phyloP scores from a whole-genome alignment of 2,797 vertebrate species.

The Ceyx erithaca region DNA sequence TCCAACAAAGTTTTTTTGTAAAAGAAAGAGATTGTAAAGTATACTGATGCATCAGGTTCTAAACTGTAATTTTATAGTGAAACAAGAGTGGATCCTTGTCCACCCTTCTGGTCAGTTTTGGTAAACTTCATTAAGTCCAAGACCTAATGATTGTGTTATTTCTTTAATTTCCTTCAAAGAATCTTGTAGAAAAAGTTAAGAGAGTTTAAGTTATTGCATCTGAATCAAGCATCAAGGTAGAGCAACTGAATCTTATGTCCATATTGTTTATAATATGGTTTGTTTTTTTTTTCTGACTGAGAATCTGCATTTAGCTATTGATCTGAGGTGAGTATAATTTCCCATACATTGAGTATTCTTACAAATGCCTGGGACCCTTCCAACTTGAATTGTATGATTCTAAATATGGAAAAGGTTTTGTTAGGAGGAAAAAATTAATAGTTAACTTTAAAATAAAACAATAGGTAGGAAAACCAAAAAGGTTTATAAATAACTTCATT shows the following conservation, averaged over 20 bases:
- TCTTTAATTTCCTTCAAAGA: not conserved
- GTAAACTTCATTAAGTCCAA: not conserved
- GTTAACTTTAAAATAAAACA: not conserved
- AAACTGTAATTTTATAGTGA: not conserved
- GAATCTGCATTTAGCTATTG: not conserved
- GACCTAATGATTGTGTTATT: not conserved
- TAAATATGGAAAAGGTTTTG: not conserved
- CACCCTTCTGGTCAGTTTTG: not conserved
- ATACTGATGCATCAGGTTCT: not conserved
- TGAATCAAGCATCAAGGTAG: not conserved
- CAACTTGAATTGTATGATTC: not conserved
- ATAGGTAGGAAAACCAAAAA: fast-evolving
- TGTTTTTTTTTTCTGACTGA: not conserved
- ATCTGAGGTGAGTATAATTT: not conserved
- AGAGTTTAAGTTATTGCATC: not conserved
- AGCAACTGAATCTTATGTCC: not conserved
- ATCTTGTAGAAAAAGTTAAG: not conserved
- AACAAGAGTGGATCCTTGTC: not conserved
- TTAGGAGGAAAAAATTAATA: not conserved
- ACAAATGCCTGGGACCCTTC: not conserved
- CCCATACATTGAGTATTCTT: not conserved
- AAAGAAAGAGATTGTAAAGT: not conserved
- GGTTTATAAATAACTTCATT: not conserved
- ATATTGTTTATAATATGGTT: not conserved
- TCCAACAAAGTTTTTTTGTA: not conserved